Evolutionary conservation across 2,888 invertebrate genomes (phyloP), one percentile per base, ranked within the genome.

Genomic region (Dryobotodes eremita): DNA sequence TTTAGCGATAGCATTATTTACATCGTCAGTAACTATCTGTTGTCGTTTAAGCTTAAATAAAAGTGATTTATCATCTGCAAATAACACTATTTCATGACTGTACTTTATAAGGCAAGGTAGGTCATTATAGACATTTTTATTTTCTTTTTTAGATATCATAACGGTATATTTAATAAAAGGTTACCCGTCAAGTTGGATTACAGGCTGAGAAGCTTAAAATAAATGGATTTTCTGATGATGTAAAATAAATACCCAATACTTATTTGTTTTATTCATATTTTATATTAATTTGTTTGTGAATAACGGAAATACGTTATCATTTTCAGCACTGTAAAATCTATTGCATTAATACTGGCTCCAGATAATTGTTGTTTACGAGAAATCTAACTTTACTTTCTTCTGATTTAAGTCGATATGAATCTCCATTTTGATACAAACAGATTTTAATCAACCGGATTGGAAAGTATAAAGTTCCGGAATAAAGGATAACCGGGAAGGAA

Each of bases 161-260:
- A 1, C 0, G 2, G 1, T 23, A 17, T 31, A 69, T 71, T 57
- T 73, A 73, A 74, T 83, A 66, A 71, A 73, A 74, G 20, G n/a
- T 61, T 50, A 31, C 57, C 48, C 66, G 26, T 68, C 66, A 53
- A 57, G 11, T 59, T 26, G 71, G 61, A 78, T 82, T 73, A 78
- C 50, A 50, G 50, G 7, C 50, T 36, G 65, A 68, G 46, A 42
- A 64, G 42, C n/a, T 53, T 46, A n/a, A 77, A 46, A 78, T 70
- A 78, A 78, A 82, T 83, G 55, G 50, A 46, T 77, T 82, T 31
- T 36, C 55, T 65, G 53, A 64, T 71, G 20, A 65, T 26, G 53
- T 64, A 15, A 59, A 71, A 66, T 59, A 61, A 61, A 80, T 20
- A 36, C 31, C 2, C 3, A 46, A 65, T 23, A 78, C 13, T 48